Evolutionary conservation across 2,113 vertebrate genomes (phyloP), one percentile per base, ranked within the genome.

Genomic region (Phycodurus eques): DNA sequence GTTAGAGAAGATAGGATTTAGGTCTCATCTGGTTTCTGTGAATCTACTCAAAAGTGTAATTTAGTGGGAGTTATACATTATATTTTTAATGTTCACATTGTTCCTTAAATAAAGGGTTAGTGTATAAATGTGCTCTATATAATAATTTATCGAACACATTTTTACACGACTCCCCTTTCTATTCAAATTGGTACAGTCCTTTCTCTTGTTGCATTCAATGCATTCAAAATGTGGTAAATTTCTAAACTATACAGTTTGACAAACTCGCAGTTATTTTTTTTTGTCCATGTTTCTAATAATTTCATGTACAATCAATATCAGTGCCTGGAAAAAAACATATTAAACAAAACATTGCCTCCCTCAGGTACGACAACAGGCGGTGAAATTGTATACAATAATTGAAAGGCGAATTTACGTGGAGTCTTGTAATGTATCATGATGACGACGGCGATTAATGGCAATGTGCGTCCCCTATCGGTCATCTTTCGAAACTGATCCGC

Each of bases 401-500:
- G 2, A 47, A 51, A 20, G 1, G 8, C 4, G 5, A 46, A 1
- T 81, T 79, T 83, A 69, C 70, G 31, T 51, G 54, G 19, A 33
- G 67, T 7, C 62, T 57, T 0, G 0, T 57, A 87, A 88, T 4
- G 80, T 80, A 74, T 20, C 87, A 66, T 42, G 63, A 46, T 46
- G 64, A 66, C 64, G 44, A 27, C n/a, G 5, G 12, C 9, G 43
- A 10, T 47, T 66, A 27, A 46, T 66, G 1, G 13, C 2, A 12
- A 68, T 77, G 78, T 76, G 85, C 86, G 91, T 62, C 91, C 88
- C 80, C 91, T 90, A 66, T 82, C 86, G 71, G 80, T 68, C 63
- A 66, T 13, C 65, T n/a, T 64, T 15, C 13, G 69, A 43, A 71
- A 88, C 74, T 66, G 59, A 46, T 73, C 17, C 53, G 0, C 68